Evolutionary conservation across 2,797 vertebrate genomes (phyloP), one percentile per base, ranked within the genome.

Genomic region (Coreius guichenoti): DNA sequence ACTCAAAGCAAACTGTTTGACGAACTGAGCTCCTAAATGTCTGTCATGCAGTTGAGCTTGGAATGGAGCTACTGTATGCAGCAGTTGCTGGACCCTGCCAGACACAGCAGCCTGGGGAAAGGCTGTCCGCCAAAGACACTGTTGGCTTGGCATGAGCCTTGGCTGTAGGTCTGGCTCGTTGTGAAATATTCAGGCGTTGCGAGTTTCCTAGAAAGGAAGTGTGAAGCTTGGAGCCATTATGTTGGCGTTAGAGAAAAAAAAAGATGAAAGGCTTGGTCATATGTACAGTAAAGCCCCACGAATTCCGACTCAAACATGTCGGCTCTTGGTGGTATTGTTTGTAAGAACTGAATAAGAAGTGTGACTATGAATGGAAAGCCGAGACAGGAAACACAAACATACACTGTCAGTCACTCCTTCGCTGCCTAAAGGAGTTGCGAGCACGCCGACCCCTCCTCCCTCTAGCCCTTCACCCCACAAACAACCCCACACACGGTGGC

Each of bases 401-500:
- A 86, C 70, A 86, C 83, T 70, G 73, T 77, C 81, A 83, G 83
- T 83, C 81, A 72, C 84, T 88, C 72, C 65, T 75, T 58, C 51
- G 21, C 13, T n/a, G 26, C 69, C 78, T 80, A 81, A 68, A 88
- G 73, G 82, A 87, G 87, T 80, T 73, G 43, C 65, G 69, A 87
- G 69, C 68, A 63, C 2, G 9, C 76, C 56, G 43, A 81, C 87
- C 90, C 80, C 68, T 87, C 89, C 88, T 88, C 75, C 88, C 61
- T 85, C 49, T 82, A 63, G 68, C 87, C 86, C 88, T 86, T 85
- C 89, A 80, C 89, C 73, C 86, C 79, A 87, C 73, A 83, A 84
- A 79, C 82, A 78, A 65, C 63, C 78, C 81, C 85, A 92, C 85
- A 90, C 94, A 94, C 92, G 93, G 90, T 87, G 91, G 90, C 89